Percentiles rank a stretch among this genome's conserved stretches.
These are phyloP conservation scores for zebrafish (Danio rerio) DNA, from an alignment of 2,113 vertebrate species.

Conservation along the genomic window GRCz12tu NC_133186.1:34666001-34666500, in stretches of 20 bases:
- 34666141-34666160: not conserved
- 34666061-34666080: not conserved
- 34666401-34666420: not conserved
- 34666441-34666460: not conserved
- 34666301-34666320: constrained; percentile 14
- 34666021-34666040: not conserved
- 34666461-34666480: not conserved
- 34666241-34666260: constrained; percentile 24
- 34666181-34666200: constrained; percentile 10
- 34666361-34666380: not conserved
- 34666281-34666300: constrained; percentile 14
- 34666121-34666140: not conserved
- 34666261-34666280: constrained; percentile 52
- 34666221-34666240: not conserved
- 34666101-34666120: not conserved
- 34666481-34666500: not conserved
- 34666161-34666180: not conserved
- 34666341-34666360: constrained; percentile 3
- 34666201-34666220: not conserved
- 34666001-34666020: constrained; percentile 5
- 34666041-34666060: not conserved
- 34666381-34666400: not conserved
- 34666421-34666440: not conserved
- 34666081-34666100: not conserved
- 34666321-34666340: not conserved